These are phyloP conservation scores for Kobus ellipsiprymnus DNA, from an alignment of 2,113 vertebrate species.

Conservation along the genomic window DNA sequence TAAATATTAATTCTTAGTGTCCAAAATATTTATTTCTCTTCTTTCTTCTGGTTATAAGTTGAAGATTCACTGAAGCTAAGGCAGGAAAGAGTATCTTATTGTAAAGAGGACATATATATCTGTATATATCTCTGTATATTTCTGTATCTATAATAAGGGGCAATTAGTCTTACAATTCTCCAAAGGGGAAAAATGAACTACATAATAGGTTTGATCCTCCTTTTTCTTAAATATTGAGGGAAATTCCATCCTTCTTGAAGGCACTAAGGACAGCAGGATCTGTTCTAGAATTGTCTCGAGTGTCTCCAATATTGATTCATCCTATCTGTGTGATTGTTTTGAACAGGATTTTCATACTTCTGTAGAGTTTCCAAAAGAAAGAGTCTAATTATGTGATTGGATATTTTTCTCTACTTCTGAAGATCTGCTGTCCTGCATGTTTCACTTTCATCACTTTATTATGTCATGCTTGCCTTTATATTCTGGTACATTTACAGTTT, in stretches of 20 bases:
- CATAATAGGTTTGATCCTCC: background rate
- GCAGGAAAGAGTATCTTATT: background rate
- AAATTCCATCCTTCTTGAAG: background rate
- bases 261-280: background rate
- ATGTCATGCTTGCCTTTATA: background rate
- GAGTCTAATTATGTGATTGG: background rate
- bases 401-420: background rate
- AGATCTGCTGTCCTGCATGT: fast-evolving
- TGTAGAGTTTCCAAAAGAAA: background rate
- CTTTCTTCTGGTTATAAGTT: background rate
- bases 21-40: background rate
- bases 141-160: background rate
- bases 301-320: background rate
- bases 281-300: background rate
- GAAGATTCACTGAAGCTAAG: background rate
- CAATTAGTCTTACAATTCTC: background rate
- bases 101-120: background rate
- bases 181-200: background rate
- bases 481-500: background rate
- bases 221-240: background rate
- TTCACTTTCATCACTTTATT: background rate
- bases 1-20: background rate
- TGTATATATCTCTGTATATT: background rate
- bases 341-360: background rate
- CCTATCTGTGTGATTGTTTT: background rate